A percentile compares a stretch with the other conserved stretches of the same genome.
These are phyloP conservation scores for Cephus pygmeus DNA, from an alignment of 2,888 invertebrate species.

Conservation along the genomic window DNA sequence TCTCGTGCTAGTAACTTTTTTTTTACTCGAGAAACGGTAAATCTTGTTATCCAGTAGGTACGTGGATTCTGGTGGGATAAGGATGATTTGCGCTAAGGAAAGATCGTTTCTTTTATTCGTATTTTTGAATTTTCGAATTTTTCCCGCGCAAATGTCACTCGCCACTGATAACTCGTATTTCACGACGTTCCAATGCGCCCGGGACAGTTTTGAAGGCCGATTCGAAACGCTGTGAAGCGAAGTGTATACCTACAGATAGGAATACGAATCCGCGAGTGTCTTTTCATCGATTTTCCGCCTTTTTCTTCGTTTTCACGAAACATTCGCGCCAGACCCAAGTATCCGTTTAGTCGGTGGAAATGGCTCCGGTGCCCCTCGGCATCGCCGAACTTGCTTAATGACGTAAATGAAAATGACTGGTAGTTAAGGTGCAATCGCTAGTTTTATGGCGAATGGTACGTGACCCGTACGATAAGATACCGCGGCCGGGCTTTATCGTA, in stretches of 20 bases:
- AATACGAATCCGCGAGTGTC: constrained; percentile 12
- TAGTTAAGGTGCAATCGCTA: constrained; percentile 50
- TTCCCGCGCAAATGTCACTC: constrained; percentile 10
- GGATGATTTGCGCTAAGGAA: too few relatives aligned
- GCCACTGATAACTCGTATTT: too few relatives aligned
- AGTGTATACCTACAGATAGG: constrained; percentile 3
- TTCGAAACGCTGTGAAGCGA: constrained; percentile 21
- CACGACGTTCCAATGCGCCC: too few relatives aligned
- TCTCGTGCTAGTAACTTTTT: too few relatives aligned
- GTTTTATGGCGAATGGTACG: constrained; percentile 46
- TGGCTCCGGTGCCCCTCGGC: constrained; percentile 7
- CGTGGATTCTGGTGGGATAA: too few relatives aligned
- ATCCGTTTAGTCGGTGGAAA: too few relatives aligned
- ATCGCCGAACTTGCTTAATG: constrained; percentile 39
- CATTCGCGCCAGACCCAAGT: constrained; percentile 28
- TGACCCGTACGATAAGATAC: constrained; percentile 45
- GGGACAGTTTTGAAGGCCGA: constrained; percentile 21
- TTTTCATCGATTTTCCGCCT: constrained; percentile 5
- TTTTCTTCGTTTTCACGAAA: constrained; percentile 11
- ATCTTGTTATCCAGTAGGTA: too few relatives aligned
- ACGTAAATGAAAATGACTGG: constrained; percentile 50
- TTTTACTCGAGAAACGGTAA: too few relatives aligned
- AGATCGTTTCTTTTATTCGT: not conserved
- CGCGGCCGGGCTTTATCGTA: constrained; percentile 20
- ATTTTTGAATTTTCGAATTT: constrained; percentile 12